A percentile compares a stretch with the other conserved stretches of the same genome.
Conservation (phyloP, 1,140 invertebrate species). For the Calephelis nemesis region DNA sequence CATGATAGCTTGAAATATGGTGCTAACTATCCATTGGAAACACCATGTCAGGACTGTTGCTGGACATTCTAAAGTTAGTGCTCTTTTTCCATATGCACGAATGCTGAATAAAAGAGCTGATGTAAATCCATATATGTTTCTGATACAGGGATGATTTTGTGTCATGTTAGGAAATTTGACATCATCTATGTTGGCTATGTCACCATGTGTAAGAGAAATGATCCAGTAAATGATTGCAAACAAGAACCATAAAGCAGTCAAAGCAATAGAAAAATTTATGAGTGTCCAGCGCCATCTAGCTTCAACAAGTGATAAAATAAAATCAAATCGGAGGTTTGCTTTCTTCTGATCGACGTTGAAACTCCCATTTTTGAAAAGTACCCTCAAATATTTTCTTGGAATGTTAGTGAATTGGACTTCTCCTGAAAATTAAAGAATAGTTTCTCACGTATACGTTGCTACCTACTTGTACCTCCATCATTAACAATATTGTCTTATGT, state of each 20-base stretch:
- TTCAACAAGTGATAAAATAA: constrained; percentile 90
- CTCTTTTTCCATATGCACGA: constrained; percentile 88
- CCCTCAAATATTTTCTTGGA: constrained; percentile 69
- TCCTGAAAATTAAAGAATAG: not conserved
- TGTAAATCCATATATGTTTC: constrained; percentile 89
- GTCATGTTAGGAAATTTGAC: constrained; percentile 80
- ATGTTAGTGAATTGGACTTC: not conserved
- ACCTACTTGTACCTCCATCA: too few species aligned
- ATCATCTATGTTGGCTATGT: constrained; percentile 85
- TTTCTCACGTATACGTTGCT: too few species aligned
- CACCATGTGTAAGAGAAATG: constrained; percentile 92
- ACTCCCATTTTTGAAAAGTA: constrained; percentile 95
- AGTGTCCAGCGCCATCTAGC: constrained; percentile 97
- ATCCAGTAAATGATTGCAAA: constrained; percentile 95
- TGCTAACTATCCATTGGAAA: constrained; percentile 95
- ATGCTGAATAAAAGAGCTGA: constrained; percentile 94
- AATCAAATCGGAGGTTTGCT: constrained; percentile 81
- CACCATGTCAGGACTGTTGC: constrained; percentile 97
- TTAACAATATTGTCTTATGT: too few species aligned
- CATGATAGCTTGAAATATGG: constrained; percentile 91
- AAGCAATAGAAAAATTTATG: constrained; percentile 92
- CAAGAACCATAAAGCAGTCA: constrained; percentile 91
- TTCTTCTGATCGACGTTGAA: constrained; percentile 91
- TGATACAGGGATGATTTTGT: constrained; percentile 89
- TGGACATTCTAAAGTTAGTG: constrained; percentile 93